Base-by-base conservation (phyloP, 1,140 invertebrate species). In the Stenopsyche tienmushanensis region DNA sequence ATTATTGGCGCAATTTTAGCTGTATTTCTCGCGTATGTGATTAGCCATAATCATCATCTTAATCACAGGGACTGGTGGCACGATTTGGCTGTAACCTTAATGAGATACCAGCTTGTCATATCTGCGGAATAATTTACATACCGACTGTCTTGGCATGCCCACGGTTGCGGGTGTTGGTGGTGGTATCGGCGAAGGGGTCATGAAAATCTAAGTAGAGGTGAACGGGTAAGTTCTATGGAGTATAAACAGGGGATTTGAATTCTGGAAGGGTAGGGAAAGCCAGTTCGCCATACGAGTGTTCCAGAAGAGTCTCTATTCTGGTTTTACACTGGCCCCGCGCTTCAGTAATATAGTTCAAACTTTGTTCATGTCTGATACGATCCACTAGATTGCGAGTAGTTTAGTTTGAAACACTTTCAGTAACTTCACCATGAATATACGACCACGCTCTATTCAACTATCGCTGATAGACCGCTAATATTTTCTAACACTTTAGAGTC, bases 221-320 rank as follows among this genome's bases (percentile, higher is more conserved):
- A n/a, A 41, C n/a, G n/a, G n/a, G n/a, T n/a, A n/a, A n/a, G n/a
- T n/a, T n/a, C n/a, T n/a, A n/a, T n/a, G 45, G 5, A 47, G 15
- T 47, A 47, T 54, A 54, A 54, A 54, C 26, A 54, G 52, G 26
- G 26, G 52, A 54, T 54, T 54, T 54, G 52, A 54, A 54, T 54
- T 54, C 52, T 47, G n/a, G n/a, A 20, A 15, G 8, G 45, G 45
- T n/a, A 5, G n/a, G 20, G 45, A 47, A 34, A 49, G 47, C 3
- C 3, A 15, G 47, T 47, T 9, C 21, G 47, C 15, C 47, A 15
- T 49, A 13, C 47, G 15, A 21, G 47, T 23, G 15, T 17, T 49
- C 15, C 18, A 20, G 47, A 18, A 18, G 47, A 49, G 21, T 21
- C 15, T 20, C 47, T 2, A 15, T 49, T 23, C 47, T 2, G 21